Percentiles rank a stretch among this genome's conserved stretches.
phyloP scores from a whole-genome alignment of 35 echinoderm and acorn worm species.

The Heliocidaris erythrogramma region DNA sequence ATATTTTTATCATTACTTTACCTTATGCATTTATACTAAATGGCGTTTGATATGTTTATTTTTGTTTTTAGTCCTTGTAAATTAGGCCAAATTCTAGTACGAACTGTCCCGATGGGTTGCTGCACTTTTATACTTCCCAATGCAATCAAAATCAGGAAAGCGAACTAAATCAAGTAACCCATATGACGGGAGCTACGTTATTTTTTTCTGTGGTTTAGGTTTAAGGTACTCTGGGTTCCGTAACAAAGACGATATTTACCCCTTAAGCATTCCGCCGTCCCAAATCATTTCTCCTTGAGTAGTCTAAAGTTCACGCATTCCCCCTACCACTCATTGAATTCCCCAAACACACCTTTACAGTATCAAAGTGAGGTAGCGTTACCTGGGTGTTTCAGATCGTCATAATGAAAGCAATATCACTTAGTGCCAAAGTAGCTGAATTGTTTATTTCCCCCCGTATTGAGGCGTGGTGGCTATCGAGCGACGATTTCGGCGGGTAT shows the following conservation, averaged over 20 bases:
- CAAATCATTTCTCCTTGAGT: neutral
- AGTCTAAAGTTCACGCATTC: neutral
- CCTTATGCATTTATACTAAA: too few relatives aligned
- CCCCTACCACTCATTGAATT: neutral
- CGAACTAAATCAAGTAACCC: neutral
- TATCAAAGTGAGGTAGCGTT: neutral
- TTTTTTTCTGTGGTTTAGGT: neutral
- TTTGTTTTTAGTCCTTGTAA: neutral
- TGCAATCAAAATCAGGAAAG: neutral
- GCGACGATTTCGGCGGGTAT: neutral
- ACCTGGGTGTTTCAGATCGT: neutral
- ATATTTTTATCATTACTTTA: too few relatives aligned
- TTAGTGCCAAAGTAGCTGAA: neutral
- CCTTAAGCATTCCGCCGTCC: neutral
- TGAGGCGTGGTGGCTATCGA: neutral
- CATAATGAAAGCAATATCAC: neutral
- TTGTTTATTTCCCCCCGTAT: neutral
- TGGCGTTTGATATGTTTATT: too few relatives aligned
- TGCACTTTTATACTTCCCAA: neutral
- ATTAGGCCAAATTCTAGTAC: neutral
- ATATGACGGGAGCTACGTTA: neutral
- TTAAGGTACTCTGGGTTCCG: neutral
- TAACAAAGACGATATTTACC: neutral
- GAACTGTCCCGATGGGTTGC: neutral
- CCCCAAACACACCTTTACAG: neutral